Base-by-base conservation (phyloP, 2,888 invertebrate genomes). In the Frankliniella fusca region DNA sequence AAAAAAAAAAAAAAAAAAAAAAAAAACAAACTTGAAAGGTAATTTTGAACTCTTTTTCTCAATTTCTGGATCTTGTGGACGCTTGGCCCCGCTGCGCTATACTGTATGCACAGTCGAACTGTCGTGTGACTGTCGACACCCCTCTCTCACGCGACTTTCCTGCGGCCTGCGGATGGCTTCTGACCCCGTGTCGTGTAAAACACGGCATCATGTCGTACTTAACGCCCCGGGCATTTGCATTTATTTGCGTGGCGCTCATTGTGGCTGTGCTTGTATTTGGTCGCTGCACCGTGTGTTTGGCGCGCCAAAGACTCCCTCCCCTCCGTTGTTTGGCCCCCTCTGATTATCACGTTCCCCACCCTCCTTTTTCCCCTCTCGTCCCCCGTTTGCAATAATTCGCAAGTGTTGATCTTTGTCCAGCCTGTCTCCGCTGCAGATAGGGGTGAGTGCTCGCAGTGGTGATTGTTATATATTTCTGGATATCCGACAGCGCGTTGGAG, bases 191-290 rank as follows among this genome's bases (percentile, higher is more conserved):
- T 23, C 70, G 70, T 76, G 70, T 76, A 76, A 76, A 76, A 76
- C 70, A 76, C 70, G 61, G 61, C 11, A 61, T 61, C 61, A n/a
- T 18, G 20, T 7, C 61, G 70, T 76, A 76, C 70, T 76, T 76
- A 76, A 27, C 70, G 70, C 70, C 70, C 70, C 70, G 27, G 61
- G n/a, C 70, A 27, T 76, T 76, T 76, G 70, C 70, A 76, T 76
- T 54, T 54, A 54, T 54, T 23, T 23, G 70, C 27, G 12, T 9
- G 70, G 27, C 10, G 12, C 12, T 27, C 70, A 27, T 76, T 76
- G 61, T 76, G 23, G 70, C 70, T 23, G 11, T n/a, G n/a, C 23
- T 23, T 76, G 70, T 76, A 5, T 38, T 38, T 38, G 5, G 38
- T 38, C 38, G 38, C 38, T 38, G 38, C 38, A 38, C 2, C 38